Evolutionary conservation across 2,888 invertebrate species (phyloP).

Genomic region (Acanthoscelides obtectus): DNA sequence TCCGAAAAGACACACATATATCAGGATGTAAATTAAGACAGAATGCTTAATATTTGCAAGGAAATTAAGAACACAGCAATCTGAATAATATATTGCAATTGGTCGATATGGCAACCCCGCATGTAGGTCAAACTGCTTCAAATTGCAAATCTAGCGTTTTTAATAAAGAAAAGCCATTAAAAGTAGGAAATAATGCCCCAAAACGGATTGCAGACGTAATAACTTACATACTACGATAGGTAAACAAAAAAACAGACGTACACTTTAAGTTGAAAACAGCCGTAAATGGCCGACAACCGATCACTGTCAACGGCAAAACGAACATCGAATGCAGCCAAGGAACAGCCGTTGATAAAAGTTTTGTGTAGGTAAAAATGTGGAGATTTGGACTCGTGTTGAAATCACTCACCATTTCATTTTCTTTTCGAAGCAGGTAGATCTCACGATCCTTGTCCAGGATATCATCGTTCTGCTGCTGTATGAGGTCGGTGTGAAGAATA

Average conservation of each 20-base stretch:
- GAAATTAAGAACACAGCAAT: not conserved
- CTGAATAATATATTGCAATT: not conserved
- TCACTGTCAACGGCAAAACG: not conserved
- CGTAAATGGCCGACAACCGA: not conserved
- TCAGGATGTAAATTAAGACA: too few relatives aligned
- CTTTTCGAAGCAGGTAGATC: slow-evolving; percentile 65
- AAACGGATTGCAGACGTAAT: not conserved
- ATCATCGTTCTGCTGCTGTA: slow-evolving; percentile 85
- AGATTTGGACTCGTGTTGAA: not conserved
- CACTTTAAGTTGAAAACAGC: not conserved
- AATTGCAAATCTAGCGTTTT: not conserved
- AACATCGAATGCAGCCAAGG: not conserved
- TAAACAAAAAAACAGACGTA: not conserved
- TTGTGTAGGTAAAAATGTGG: not conserved
- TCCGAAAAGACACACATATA: too few relatives aligned
- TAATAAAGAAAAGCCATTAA: not conserved
- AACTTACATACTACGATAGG: not conserved
- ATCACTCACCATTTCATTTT: slow-evolving; percentile 70
- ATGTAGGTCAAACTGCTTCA: not conserved
- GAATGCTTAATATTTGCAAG: not conserved
- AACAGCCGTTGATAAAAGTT: too few relatives aligned
- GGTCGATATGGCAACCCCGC: not conserved
- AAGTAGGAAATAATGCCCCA: not conserved
- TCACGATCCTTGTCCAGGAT: slow-evolving; percentile 75
- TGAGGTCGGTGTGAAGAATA: slow-evolving; percentile 77